A percentile compares a stretch with the other conserved stretches of the same genome.
phyloP scores from a whole-genome alignment of 2,797 vertebrate species.

The Enteromius mattozi region DNA sequence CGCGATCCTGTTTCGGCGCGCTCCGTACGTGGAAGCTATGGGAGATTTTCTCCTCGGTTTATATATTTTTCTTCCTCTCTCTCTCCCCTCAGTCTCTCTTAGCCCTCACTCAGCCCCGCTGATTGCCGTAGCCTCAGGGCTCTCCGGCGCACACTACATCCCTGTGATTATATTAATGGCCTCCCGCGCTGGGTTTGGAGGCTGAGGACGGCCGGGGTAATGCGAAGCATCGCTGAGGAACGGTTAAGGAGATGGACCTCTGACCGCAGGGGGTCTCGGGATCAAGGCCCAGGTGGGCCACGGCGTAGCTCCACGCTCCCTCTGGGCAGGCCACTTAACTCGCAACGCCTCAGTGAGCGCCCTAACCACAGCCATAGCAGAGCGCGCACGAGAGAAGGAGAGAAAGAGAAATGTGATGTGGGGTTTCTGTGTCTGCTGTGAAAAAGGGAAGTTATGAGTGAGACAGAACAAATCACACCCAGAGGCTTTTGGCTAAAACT shows the following conservation, averaged over 20 bases:
- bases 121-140: slow-evolving; percentile 74
- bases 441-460: slow-evolving; percentile 62
- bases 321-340: slow-evolving; percentile 59
- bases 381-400: slow-evolving; percentile 1
- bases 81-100: slow-evolving; percentile 48
- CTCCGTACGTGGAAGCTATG: slow-evolving; percentile 63
- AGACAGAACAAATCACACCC: slow-evolving; percentile 60
- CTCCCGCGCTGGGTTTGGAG: slow-evolving; percentile 63
- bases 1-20: slow-evolving; percentile 61
- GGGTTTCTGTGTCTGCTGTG: slow-evolving; percentile 48
- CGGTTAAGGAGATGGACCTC: slow-evolving; percentile 56
- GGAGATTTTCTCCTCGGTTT: slow-evolving; percentile 69
- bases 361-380: slow-evolving; percentile 32
- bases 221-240: slow-evolving; percentile 52
- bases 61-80: slow-evolving; percentile 52
- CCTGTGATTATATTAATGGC: slow-evolving; percentile 79
- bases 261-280: slow-evolving; percentile 59
- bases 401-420: slow-evolving; percentile 50
- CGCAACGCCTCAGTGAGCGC: slow-evolving; percentile 53
- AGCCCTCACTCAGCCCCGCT: slow-evolving; percentile 64
- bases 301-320: slow-evolving; percentile 33
- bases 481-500: slow-evolving; percentile 61
- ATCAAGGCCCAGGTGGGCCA: slow-evolving; percentile 59
- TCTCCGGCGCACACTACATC: slow-evolving; percentile 72
- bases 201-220: slow-evolving; percentile 56